phyloP scores from a whole-genome alignment of 1,140 invertebrate species.

The Heliconius hewitsoni region DNA sequence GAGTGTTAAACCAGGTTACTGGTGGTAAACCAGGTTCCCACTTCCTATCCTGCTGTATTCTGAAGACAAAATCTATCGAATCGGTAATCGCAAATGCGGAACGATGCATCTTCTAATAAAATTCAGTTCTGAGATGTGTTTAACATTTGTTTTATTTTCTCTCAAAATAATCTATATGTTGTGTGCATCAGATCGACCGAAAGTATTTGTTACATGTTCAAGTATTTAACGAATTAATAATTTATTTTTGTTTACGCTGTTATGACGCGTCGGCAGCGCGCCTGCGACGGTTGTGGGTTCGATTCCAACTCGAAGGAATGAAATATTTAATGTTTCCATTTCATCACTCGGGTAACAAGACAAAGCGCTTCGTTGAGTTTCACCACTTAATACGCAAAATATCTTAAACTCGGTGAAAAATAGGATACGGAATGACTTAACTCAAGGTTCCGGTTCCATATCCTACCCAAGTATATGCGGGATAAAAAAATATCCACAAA shows the following conservation, averaged over 20 bases:
- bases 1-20: too few relatives aligned
- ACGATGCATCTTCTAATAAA: background rate
- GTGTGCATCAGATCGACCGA: conserved; percentile 17
- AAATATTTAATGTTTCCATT: background rate
- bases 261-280: too few relatives aligned
- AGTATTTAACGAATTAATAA: conserved; percentile 12
- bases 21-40: too few relatives aligned
- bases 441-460: background rate
- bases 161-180: conserved; percentile 28
- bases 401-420: background rate
- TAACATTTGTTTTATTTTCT: conserved; percentile 20
- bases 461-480: background rate
- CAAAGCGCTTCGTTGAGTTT: background rate
- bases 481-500: background rate
- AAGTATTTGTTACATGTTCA: conserved; percentile 14
- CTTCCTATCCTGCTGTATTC: too few relatives aligned
- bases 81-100: too few relatives aligned
- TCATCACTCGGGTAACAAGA: background rate
- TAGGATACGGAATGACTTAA: background rate
- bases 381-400: background rate
- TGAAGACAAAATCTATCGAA: background rate
- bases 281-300: background rate
- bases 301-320: background rate
- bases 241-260: background rate
- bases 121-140: background rate